These are phyloP conservation scores for Pseudopodoces humilis DNA, from an alignment of 2,113 vertebrate species.

Conservation along the genomic window DNA sequence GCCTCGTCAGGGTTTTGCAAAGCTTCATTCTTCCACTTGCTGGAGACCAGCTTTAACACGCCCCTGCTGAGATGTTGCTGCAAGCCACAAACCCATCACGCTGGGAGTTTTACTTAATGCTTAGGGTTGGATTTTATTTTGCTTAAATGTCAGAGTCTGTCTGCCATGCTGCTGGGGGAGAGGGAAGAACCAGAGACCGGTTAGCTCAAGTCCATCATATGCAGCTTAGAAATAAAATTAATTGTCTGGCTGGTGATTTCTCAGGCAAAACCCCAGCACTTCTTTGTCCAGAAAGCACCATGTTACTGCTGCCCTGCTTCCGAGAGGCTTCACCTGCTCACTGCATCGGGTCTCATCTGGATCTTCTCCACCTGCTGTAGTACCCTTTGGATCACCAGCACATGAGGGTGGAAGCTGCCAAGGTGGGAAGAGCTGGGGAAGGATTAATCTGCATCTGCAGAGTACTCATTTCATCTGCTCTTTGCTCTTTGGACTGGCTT, in stretches of 20 bases:
- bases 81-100: constrained; percentile 57
- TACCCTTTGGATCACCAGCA: background rate
- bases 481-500: background rate
- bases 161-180: background rate
- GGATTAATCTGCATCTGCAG: background rate
- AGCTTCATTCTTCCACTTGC: constrained; percentile 59
- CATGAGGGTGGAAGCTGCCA: background rate
- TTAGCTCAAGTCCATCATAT: background rate
- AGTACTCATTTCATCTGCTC: background rate
- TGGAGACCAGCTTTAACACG: constrained; percentile 62
- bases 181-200: background rate
- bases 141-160: constrained; percentile 38
- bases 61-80: constrained; percentile 67
- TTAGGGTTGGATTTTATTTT: constrained; percentile 60
- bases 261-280: background rate
- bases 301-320: accelerated
- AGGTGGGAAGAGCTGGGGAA: background rate
- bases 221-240: background rate
- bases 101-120: constrained; percentile 70
- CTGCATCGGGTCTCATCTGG: background rate
- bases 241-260: background rate
- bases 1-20: constrained; percentile 56
- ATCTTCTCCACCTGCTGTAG: accelerated
- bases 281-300: background rate
- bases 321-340: background rate